Conservation (phyloP, 2,797 vertebrate genomes). For the Pagetopsis macropterus region DNA sequence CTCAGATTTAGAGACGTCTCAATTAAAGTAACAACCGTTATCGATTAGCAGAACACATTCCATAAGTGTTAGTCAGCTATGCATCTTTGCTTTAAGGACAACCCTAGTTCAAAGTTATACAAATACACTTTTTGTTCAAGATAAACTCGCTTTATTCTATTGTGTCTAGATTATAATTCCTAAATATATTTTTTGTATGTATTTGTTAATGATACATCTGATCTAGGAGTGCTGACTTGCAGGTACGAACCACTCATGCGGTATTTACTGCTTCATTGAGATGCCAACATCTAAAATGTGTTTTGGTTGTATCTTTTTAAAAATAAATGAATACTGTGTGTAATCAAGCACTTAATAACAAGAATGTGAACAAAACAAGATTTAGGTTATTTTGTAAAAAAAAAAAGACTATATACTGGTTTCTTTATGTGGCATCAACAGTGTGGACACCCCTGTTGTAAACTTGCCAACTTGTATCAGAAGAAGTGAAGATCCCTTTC, state of each 20-base stretch:
- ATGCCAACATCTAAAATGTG: no score
- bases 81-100: background rate
- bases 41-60: no score
- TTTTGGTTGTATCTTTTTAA: no score
- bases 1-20: no score
- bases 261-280: background rate
- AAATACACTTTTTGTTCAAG: background rate
- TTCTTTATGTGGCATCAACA: background rate
- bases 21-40: no score
- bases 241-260: background rate
- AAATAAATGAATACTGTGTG: no score
- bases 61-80: no score
- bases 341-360: no score
- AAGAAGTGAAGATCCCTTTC: background rate
- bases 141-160: background rate
- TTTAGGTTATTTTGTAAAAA: background rate
- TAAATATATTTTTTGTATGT: background rate
- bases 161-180: background rate
- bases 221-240: background rate
- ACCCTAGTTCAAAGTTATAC: background rate
- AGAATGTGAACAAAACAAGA: no score
- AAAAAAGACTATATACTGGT: background rate
- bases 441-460: background rate
- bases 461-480: background rate
- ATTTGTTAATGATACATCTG: background rate